Evolutionary conservation across 2,113 vertebrate species (phyloP).

Genomic region (Vicugna pacos): DNA sequence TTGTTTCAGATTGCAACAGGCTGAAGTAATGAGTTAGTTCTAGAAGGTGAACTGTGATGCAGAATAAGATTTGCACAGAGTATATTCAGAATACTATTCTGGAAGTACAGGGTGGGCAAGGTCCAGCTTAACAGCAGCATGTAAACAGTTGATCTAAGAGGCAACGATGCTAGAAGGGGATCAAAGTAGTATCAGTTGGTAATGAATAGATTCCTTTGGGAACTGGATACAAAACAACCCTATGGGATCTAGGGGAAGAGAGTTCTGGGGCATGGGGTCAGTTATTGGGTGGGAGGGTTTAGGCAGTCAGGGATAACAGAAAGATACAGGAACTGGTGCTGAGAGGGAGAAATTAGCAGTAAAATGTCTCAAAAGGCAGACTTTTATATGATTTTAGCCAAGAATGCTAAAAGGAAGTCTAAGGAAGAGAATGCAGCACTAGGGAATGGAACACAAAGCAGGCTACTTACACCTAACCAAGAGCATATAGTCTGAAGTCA

Average conservation of each 20-base stretch:
- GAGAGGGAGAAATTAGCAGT: neutral
- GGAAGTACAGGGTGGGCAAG: neutral
- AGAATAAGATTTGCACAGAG: neutral
- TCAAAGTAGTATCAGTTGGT: neutral
- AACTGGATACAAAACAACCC: neutral
- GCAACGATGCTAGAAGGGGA: neutral
- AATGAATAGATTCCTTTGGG: conserved; percentile 3
- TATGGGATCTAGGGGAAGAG: neutral
- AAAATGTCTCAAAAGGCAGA: neutral
- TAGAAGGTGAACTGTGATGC: neutral
- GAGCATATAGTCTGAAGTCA: neutral
- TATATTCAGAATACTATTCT: conserved; percentile 9
- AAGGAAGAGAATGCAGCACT: neutral
- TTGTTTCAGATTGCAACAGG: neutral
- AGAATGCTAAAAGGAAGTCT: neutral
- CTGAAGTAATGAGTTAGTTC: neutral
- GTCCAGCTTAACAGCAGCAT: neutral
- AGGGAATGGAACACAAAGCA: neutral
- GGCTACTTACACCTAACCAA: neutral
- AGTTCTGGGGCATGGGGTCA: neutral
- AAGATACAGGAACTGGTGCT: neutral
- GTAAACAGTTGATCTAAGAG: neutral
- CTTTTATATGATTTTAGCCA: conserved; percentile 32
- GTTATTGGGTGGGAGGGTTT: neutral
- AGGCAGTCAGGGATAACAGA: neutral